Conservation (phyloP, 2,888 invertebrate genomes). For the Volucella inflata region DNA sequence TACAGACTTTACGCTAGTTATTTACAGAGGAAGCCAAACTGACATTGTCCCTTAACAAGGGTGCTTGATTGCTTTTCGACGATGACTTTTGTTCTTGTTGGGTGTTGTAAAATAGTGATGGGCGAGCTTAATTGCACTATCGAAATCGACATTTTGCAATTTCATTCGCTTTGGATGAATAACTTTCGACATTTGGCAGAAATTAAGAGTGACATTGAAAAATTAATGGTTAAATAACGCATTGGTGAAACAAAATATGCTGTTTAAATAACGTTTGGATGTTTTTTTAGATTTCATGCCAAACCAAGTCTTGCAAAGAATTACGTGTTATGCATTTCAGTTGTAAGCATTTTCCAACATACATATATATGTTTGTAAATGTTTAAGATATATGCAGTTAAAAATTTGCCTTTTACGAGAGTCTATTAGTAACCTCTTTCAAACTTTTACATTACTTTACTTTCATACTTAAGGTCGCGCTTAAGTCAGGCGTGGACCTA, state of each 20-base stretch:
- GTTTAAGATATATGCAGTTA: too few species aligned
- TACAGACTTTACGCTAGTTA: conserved; percentile 50
- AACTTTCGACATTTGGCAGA: conserved; percentile 71
- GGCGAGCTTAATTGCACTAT: conserved; percentile 71
- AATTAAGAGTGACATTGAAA: conserved; percentile 65
- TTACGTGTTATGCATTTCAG: too few species aligned
- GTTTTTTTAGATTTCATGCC: background rate
- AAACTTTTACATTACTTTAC: too few species aligned
- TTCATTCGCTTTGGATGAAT: conserved; percentile 71
- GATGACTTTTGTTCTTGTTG: conserved; percentile 71
- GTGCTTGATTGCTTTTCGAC: conserved; percentile 74
- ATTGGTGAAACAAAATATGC: background rate
- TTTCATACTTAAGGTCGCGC: too few species aligned
- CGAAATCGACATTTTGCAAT: conserved; percentile 74
- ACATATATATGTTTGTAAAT: too few species aligned
- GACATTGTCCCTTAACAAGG: conserved; percentile 71
- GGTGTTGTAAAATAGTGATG: conserved; percentile 52
- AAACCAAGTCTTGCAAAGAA: too few species aligned
- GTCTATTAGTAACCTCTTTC: too few species aligned
- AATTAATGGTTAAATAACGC: conserved; percentile 62
- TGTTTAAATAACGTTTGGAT: background rate
- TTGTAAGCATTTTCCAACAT: too few species aligned
- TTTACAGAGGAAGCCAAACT: conserved; percentile 60
- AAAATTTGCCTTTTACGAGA: too few species aligned
- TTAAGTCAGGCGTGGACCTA: too few species aligned